Percentiles rank a stretch among this genome's conserved stretches.
phyloP scores from a whole-genome alignment of 2,888 invertebrate genomes.

The Linnaemya tessellans region DNA sequence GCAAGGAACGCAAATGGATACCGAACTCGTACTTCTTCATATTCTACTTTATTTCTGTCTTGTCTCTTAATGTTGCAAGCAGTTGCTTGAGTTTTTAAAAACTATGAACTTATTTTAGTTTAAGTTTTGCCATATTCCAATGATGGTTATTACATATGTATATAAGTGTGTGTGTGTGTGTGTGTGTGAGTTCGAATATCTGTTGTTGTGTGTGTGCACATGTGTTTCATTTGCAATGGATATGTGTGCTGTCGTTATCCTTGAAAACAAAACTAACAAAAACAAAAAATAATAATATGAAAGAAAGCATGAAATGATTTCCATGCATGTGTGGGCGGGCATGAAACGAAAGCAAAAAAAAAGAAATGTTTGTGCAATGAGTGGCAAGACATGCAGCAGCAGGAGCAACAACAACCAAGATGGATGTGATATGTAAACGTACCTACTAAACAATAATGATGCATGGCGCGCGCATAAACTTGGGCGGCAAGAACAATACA shows the following conservation, averaged over 20 bases:
- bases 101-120: slow-evolving; percentile 47
- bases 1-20: slow-evolving; percentile 32
- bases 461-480: slow-evolving; percentile 78
- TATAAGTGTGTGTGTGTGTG: not conserved
- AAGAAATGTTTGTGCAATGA: slow-evolving; percentile 46
- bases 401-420: slow-evolving; percentile 73
- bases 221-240: slow-evolving; percentile 1
- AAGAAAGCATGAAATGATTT: slow-evolving; percentile 54
- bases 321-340: slow-evolving; percentile 57
- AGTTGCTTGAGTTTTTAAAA: slow-evolving; percentile 46
- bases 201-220: not conserved
- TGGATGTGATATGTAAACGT: slow-evolving; percentile 79
- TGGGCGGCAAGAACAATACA: slow-evolving; percentile 72
- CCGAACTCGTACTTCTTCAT: slow-evolving; percentile 28
- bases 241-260: slow-evolving; percentile 53
- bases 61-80: slow-evolving; percentile 57
- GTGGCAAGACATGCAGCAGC: slow-evolving; percentile 62
- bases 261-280: slow-evolving; percentile 45
- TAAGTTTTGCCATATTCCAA: slow-evolving; percentile 28
- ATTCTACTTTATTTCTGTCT: slow-evolving; percentile 56
- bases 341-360: not conserved
- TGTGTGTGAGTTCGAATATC: not conserved
- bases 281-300: not conserved
- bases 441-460: slow-evolving; percentile 76
- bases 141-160: not conserved